Base-by-base conservation (phyloP, 2,113 vertebrate genomes). In the Illadopsis cleaveri region DNA sequence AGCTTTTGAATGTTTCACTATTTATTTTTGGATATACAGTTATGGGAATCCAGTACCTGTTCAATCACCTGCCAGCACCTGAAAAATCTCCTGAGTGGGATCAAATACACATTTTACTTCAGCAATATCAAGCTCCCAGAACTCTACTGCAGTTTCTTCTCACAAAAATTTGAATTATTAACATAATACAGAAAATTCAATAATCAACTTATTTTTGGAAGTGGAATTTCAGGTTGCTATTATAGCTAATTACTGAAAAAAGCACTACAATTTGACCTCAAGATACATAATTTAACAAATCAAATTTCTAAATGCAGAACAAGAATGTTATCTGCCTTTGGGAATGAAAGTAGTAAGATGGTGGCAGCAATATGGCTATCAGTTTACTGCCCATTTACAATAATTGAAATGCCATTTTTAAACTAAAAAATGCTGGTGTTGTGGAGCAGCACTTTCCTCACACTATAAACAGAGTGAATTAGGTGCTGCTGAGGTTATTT, bases 81-180 rank as follows among this genome's bases (percentile, higher is more conserved):
- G 60, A 56, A 93, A 66, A 70, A 24, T 88, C 85, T 92, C 79
- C 20, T 42, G 65, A 84, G 73, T 58, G 25, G 82, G 80, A 89
- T 95, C 90, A 95, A 82, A 86, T 90, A n/a, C 28, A 69, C 28
- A 15, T 65, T 95, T 91, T 65, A 45, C n/a, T n/a, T 95, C 65
- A 62, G n/a, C 45, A 83, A n/a, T 70, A 89, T 60, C 85, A 78
- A 93, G 53, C 54, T 94, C 30, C 24, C 38, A 66, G 82, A n/a
- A 51, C 57, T 90, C 45, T 51, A 17, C n/a, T 81, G 35, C 20
- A 72, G 92, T 88, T 91, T 96, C 65, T 90, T 84, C 50, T 92
- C 85, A 75, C 53, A 84, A 61, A 93, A 79, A 65, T 17, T 68
- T 60, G 27, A 72, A 84, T 91, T 86, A 79, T 60, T 76, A 93